Conservation (phyloP, 1,140 invertebrate species). For the Microvelia longipes region DNA sequence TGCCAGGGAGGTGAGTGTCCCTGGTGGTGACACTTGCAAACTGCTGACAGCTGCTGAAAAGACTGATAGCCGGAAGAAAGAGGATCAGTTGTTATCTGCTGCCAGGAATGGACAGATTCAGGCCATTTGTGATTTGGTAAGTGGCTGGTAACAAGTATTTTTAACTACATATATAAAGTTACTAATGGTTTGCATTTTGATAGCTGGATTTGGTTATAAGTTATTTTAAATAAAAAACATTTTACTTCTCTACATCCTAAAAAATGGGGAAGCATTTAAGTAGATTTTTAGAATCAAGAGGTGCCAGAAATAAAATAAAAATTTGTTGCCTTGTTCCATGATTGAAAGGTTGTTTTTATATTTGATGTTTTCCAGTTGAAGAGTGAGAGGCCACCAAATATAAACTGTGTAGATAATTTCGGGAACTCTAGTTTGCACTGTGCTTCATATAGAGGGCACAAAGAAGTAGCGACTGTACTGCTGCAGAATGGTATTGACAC, state of each 20-base stretch:
- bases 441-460: constrained; percentile 46
- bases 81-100: constrained; percentile 40
- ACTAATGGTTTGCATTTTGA: no score
- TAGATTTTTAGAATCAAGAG: no score
- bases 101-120: constrained; percentile 40
- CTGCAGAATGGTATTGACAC: constrained; percentile 40
- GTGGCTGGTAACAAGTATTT: no score
- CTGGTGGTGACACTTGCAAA: constrained; percentile 35
- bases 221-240: no score
- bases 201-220: no score
- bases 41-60: constrained; percentile 43
- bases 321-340: no score
- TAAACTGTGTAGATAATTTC: constrained; percentile 35
- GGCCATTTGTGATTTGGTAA: constrained; percentile 39
- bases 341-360: no score
- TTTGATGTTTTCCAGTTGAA: constrained; percentile 31
- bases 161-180: no score
- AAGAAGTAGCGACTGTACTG: constrained; percentile 45
- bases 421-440: constrained; percentile 55
- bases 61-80: constrained; percentile 35
- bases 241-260: no score
- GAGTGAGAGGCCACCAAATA: constrained; percentile 28
- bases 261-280: no score
- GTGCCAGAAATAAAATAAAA: no score
- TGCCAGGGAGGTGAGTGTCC: constrained; percentile 38